phyloP scores from a whole-genome alignment of 2,888 invertebrate species.

The Neoaliturus tenellus region DNA sequence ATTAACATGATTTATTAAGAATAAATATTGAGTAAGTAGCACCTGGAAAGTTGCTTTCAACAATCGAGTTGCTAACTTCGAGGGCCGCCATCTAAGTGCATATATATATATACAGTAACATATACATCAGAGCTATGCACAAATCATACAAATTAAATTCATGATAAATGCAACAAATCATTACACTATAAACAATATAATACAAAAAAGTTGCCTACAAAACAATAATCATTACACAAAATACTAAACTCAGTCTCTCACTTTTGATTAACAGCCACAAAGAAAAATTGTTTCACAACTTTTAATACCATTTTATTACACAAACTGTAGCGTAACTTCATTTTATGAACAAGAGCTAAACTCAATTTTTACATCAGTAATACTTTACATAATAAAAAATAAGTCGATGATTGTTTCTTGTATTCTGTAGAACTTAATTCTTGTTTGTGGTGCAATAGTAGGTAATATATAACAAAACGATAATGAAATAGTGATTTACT shows the following conservation, averaged over 20 bases:
- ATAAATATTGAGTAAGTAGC: conserved; percentile 58
- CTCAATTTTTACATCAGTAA: too few species aligned
- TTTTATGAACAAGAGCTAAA: too few species aligned
- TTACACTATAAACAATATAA: conserved; percentile 49
- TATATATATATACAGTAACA: conserved; percentile 54
- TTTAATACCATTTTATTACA: background rate
- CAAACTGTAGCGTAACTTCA: too few species aligned
- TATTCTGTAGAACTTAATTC: too few species aligned
- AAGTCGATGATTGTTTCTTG: too few species aligned
- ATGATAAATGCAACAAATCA: conserved; percentile 50
- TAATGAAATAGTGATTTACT: too few species aligned
- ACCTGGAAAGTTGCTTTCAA: conserved; percentile 55
- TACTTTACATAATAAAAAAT: too few species aligned
- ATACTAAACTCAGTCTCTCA: conserved; percentile 52
- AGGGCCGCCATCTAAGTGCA: conserved; percentile 54
- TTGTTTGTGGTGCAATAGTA: too few species aligned
- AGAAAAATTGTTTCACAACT: background rate
- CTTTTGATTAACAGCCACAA: conserved; percentile 56
- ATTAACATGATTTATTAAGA: conserved; percentile 58
- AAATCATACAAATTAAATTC: conserved; percentile 49
- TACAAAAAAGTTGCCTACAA: conserved; percentile 30
- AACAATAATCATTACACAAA: background rate
- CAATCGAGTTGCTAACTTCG: conserved; percentile 52
- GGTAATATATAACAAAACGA: too few species aligned
- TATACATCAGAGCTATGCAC: conserved; percentile 53